Conservation (phyloP, 1,140 invertebrate species). For the Ladona fulva region DNA sequence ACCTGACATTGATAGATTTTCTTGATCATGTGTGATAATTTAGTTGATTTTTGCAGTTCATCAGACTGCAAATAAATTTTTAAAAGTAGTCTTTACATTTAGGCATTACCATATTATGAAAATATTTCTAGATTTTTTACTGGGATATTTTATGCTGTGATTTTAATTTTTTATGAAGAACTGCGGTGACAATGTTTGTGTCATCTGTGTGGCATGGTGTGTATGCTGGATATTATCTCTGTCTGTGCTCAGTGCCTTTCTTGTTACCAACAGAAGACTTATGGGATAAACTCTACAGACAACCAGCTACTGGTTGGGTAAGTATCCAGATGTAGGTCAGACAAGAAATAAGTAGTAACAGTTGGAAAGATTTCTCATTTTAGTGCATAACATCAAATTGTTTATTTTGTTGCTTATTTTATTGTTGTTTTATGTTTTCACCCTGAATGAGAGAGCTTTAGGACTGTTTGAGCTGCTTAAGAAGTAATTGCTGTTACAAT, state of each 20-base stretch:
- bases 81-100: slow-evolving; percentile 11
- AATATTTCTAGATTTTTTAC: not conserved
- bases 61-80: too few species aligned
- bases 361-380: too few species aligned
- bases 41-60: too few species aligned
- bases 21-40: too few species aligned
- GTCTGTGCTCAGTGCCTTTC: slow-evolving; percentile 77
- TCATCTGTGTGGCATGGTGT: slow-evolving; percentile 93
- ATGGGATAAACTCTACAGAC: slow-evolving; percentile 60
- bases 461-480: too few species aligned
- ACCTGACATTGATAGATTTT: too few species aligned
- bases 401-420: too few species aligned
- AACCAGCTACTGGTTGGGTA: slow-evolving; percentile 46
- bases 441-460: too few species aligned
- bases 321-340: slow-evolving; percentile 26
- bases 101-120: not conserved
- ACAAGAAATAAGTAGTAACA: too few species aligned
- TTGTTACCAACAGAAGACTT: slow-evolving; percentile 79
- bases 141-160: not conserved
- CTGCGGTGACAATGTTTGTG: slow-evolving; percentile 68
- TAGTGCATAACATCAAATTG: too few species aligned
- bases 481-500: too few species aligned
- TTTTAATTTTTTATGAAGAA: slow-evolving; percentile 40
- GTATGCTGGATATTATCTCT: slow-evolving; percentile 85
- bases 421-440: too few species aligned